phyloP scores from a whole-genome alignment of 1,140 invertebrate species.

The Nylanderia fulva region DNA sequence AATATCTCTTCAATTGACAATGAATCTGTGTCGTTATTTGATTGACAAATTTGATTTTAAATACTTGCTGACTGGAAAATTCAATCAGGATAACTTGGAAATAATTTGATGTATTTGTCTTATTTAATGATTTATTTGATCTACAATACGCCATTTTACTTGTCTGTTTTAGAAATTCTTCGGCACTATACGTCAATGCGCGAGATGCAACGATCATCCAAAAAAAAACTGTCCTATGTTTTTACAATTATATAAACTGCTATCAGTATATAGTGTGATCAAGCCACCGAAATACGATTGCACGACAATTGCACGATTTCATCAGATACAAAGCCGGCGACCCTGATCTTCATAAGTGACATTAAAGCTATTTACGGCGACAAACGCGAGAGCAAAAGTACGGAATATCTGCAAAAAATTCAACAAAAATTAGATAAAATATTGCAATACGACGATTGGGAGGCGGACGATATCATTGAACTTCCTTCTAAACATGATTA shows the following conservation, averaged over 20 bases:
- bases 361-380: background rate
- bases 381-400: background rate
- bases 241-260: background rate
- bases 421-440: background rate
- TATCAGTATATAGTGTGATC: background rate
- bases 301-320: background rate
- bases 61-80: background rate
- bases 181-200: background rate
- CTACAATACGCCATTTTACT: background rate
- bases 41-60: background rate
- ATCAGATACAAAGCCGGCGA: background rate
- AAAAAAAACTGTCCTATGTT: background rate
- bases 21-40: background rate
- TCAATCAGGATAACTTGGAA: background rate
- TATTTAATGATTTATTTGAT: background rate
- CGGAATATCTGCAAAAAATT: background rate
- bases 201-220: background rate
- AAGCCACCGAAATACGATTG: slow-evolving; percentile 5
- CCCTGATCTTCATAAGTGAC: background rate
- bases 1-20: background rate
- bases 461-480: background rate
- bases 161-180: background rate
- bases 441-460: background rate
- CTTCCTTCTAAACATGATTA: background rate
- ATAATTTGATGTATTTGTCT: background rate